Evolutionary conservation across 2,113 vertebrate genomes (phyloP).

Genomic region (Thomomys bottae): DNA sequence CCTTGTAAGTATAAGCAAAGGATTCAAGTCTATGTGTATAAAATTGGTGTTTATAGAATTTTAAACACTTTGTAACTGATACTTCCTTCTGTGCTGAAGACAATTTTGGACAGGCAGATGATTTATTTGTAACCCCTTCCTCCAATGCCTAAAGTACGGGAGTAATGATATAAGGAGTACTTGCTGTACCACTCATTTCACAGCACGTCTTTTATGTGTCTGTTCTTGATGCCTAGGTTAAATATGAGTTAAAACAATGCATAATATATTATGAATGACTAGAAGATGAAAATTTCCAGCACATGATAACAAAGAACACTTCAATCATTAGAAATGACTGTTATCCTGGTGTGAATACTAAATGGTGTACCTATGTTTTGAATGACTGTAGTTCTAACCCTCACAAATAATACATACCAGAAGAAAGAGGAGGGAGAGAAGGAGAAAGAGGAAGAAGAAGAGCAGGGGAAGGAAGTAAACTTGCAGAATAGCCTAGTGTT

Average conservation of each 20-base stretch:
- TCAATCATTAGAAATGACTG: neutral
- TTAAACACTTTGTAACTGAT: neutral
- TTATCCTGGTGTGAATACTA: neutral
- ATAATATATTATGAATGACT: neutral
- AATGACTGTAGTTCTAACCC: neutral
- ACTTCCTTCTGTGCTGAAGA: neutral
- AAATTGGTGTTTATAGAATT: neutral
- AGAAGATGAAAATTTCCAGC: neutral
- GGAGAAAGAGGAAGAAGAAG: too few species aligned
- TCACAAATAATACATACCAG: neutral
- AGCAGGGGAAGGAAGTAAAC: too few species aligned
- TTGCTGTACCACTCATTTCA: neutral
- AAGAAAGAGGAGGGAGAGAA: too few species aligned
- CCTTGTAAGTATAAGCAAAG: neutral
- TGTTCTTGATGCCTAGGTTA: neutral
- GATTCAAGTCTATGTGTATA: neutral
- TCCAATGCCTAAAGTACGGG: neutral
- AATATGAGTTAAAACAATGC: neutral
- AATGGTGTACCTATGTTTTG: neutral
- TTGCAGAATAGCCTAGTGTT: neutral
- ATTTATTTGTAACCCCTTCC: neutral
- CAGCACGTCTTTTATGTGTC: neutral
- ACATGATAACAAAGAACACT: neutral
- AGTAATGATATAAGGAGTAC: too few species aligned
- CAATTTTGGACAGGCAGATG: neutral